Conservation (phyloP, 1,140 invertebrate species). For the Tetramorium parvispinum region DNA sequence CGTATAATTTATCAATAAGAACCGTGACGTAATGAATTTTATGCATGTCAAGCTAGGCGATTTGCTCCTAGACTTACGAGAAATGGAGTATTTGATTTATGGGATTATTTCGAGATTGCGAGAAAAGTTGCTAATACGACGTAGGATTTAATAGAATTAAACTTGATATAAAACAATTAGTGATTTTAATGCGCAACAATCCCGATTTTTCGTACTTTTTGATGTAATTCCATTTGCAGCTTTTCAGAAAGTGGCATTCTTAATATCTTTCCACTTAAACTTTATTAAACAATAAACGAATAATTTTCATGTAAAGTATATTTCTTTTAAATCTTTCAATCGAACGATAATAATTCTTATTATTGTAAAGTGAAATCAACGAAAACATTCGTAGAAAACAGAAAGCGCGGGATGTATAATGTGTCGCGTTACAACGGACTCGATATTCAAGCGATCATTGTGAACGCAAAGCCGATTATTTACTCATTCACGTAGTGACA, state of each 20-base stretch:
- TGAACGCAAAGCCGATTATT: conserved; percentile 37
- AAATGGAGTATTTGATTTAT: conserved; percentile 8
- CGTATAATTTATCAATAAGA: not conserved
- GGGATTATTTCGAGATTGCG: not conserved
- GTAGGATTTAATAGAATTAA: not conserved
- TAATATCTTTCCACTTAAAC: not conserved
- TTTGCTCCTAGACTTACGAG: not conserved
- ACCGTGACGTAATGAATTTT: conserved; percentile 17
- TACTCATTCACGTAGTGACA: conserved; percentile 23
- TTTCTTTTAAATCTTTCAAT: not conserved
- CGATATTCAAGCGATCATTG: not conserved
- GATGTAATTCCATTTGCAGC: not conserved
- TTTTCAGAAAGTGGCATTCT: not conserved
- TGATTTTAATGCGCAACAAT: not conserved
- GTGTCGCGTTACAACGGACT: not conserved
- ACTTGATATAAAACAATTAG: not conserved
- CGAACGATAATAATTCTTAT: not conserved
- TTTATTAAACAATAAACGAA: not conserved
- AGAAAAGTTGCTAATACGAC: not conserved
- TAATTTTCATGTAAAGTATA: not conserved
- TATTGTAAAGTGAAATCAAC: not conserved
- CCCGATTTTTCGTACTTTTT: not conserved
- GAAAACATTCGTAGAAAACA: not conserved
- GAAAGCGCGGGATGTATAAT: not conserved
- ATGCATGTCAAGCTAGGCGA: not conserved